These are phyloP conservation scores for Atlantisia rogersi DNA, from an alignment of 2,113 vertebrate genomes.

Conservation along the genomic window DNA sequence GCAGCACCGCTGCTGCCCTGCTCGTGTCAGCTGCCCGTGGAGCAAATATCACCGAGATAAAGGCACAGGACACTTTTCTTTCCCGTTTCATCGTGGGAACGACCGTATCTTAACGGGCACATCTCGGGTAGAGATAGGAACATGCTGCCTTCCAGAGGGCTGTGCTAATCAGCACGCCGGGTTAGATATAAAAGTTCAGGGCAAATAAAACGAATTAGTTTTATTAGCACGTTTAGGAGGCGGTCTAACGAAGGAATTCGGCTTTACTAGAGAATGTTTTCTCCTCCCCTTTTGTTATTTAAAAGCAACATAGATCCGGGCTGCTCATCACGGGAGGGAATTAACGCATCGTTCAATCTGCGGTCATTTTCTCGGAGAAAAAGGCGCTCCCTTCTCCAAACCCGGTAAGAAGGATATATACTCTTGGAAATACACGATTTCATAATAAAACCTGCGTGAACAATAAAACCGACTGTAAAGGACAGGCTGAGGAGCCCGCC, in stretches of 20 bases:
- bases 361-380: background rate
- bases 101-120: background rate
- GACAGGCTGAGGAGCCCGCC: background rate
- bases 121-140: background rate
- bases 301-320: background rate
- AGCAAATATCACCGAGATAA: background rate
- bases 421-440: conserved; percentile 78
- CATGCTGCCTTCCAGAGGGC: background rate
- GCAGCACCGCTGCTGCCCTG: background rate
- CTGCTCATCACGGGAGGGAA: background rate
- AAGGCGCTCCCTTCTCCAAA: conserved; percentile 43
- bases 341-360: background rate
- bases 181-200: conserved; percentile 47
- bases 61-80: background rate
- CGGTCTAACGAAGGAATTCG: conserved; percentile 51
- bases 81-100: background rate
- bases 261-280: conserved; percentile 54
- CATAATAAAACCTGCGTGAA: conserved; percentile 73
- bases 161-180: conserved; percentile 35
- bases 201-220: conserved; percentile 71
- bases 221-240: conserved; percentile 67
- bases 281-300: conserved; percentile 64
- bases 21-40: background rate
- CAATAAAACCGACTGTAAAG: conserved; percentile 54
- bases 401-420: conserved; percentile 64